Evolutionary conservation across 2,797 vertebrate genomes (phyloP).

Genomic region (Schizothorax lantsangensis): DNA sequence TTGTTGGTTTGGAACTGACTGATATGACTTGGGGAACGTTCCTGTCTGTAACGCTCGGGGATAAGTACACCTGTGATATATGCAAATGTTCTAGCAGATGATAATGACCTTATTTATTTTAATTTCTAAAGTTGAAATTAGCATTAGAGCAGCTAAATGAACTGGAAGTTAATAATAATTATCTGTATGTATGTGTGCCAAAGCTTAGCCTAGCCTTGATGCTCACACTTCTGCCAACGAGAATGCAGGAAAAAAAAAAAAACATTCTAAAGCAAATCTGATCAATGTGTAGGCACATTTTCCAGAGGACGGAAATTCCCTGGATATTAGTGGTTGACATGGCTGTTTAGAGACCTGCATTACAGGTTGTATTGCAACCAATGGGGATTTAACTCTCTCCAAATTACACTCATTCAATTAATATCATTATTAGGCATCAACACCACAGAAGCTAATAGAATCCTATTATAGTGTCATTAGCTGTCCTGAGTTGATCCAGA

Average conservation of each 20-base stretch:
- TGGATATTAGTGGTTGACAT: slow-evolving; percentile 77
- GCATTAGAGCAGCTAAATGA: slow-evolving; percentile 80
- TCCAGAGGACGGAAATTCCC: slow-evolving; percentile 76
- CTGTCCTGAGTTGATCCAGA: slow-evolving; percentile 70
- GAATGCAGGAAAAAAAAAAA: neutral
- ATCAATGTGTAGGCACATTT: slow-evolving; percentile 68
- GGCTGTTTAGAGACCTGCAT: slow-evolving; percentile 80
- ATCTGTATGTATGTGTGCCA: slow-evolving; percentile 55
- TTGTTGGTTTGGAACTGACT: slow-evolving; percentile 79
- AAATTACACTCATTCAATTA: slow-evolving; percentile 83
- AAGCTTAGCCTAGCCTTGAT: slow-evolving; percentile 61
- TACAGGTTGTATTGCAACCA: slow-evolving; percentile 80
- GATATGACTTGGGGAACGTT: slow-evolving; percentile 74
- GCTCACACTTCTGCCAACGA: neutral
- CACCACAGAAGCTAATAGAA: slow-evolving; percentile 78
- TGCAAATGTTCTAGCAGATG: slow-evolving; percentile 78
- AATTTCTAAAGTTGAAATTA: slow-evolving; percentile 82
- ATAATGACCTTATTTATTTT: slow-evolving; percentile 87
- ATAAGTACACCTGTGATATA: slow-evolving; percentile 86
- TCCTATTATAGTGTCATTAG: slow-evolving; percentile 77
- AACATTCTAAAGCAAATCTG: slow-evolving; percentile 63
- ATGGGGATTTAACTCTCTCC: slow-evolving; percentile 75
- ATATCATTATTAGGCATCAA: slow-evolving; percentile 80
- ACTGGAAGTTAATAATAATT: slow-evolving; percentile 80
- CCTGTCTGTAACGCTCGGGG: slow-evolving; percentile 70